Base-by-base conservation (phyloP, 2,888 invertebrate species). In the Drosophila hawaiiensis region DNA sequence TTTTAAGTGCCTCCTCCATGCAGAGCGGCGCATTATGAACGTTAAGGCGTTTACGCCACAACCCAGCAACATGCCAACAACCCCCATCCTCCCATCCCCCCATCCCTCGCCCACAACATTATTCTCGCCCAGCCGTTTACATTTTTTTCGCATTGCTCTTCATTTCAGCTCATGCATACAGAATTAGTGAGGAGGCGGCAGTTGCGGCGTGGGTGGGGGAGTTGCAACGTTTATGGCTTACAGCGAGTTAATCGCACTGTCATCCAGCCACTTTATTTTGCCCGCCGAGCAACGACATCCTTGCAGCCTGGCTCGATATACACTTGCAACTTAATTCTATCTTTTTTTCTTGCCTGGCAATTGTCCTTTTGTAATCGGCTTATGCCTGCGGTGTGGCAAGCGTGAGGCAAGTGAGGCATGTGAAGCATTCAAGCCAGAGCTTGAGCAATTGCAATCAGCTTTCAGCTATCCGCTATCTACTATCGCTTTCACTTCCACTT, bases 131-230 rank as follows among this genome's bases (percentile, higher is more conserved):
- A 54, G 50, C 37, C 62, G 62, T 56, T 73, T 63, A 60, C 60
- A 71, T 68, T 68, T 69, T 68, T 37, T 70, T 50, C 59, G 53
- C 77, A 73, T 53, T 70, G 66, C 86, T 78, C 76, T 89, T 78
- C 76, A 80, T 83, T 81, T 83, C 83, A 81, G 76, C 84, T 91
- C 91, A 91, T 91, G 91, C 91, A 91, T 91, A 91, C 84, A 66
- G 87, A 91, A 91, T 91, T 88, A 89, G 85, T 87, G 83, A 43
- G 67, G 12, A 10, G 29, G 29, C 29, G n/a, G 19, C 14, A n/a
- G n/a, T 47, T 16, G 28, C 16, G 29, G 39, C 4, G 56, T 31
- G 31, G 31, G 31, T 7, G 31, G 31, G 9, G 41, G 5, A 2
- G 55, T 66, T 76, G 80, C 79, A 89, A 72, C 87, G 83, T 84